Percentiles rank a stretch among this genome's conserved stretches.
Conservation (phyloP, 2,888 invertebrate species). For the Endomychus coccineus region DNA sequence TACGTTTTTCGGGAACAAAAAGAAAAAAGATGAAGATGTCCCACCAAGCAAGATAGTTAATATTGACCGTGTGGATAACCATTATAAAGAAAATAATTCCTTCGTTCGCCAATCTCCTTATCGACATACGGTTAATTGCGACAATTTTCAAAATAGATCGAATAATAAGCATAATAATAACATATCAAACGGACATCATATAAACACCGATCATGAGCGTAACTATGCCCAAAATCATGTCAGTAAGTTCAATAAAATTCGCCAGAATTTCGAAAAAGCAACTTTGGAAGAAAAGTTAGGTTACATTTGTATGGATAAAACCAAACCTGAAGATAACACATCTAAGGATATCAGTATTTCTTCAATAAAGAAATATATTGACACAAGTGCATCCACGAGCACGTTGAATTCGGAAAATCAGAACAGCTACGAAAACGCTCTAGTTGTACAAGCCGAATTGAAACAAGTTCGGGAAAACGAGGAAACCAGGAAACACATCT, state of each 20-base stretch:
- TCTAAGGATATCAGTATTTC: slow-evolving; percentile 30
- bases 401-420: slow-evolving; percentile 37
- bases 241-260: slow-evolving; percentile 32
- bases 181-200: slow-evolving; percentile 9
- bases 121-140: slow-evolving; percentile 27
- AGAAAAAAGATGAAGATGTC: slow-evolving; percentile 41
- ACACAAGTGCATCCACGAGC: slow-evolving; percentile 40
- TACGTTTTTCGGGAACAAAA: slow-evolving; percentile 35
- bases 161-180: neutral
- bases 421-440: slow-evolving; percentile 30
- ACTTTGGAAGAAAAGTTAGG: slow-evolving; percentile 13
- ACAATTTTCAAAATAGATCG: slow-evolving; percentile 6
- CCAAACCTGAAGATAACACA: slow-evolving; percentile 18
- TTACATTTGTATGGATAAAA: slow-evolving; percentile 33
- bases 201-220: slow-evolving; percentile 12
- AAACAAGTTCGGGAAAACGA: slow-evolving; percentile 21
- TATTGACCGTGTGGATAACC: slow-evolving; percentile 28
- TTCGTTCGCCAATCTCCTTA: slow-evolving; percentile 27
- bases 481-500: slow-evolving; percentile 12
- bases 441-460: slow-evolving; percentile 23
- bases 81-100: slow-evolving; percentile 37
- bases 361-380: slow-evolving; percentile 34
- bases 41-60: neutral
- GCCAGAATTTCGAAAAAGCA: slow-evolving; percentile 29
- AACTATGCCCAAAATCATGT: slow-evolving; percentile 35